Evolutionary conservation across 2,888 invertebrate species (phyloP), one percentile per base, ranked within the genome.

Genomic region (Acanthoscelides obtectus): DNA sequence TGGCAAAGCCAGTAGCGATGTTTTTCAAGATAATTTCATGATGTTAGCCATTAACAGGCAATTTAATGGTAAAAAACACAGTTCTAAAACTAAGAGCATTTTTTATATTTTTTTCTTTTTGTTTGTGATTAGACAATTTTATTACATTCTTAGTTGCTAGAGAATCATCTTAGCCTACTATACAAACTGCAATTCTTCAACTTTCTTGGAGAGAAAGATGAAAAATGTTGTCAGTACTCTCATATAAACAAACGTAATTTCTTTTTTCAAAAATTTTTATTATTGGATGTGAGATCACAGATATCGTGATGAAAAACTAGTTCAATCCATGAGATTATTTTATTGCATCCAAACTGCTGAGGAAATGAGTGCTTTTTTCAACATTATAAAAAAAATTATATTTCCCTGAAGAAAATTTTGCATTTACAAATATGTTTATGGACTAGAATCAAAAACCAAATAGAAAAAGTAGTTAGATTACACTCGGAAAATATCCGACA

Each of bases 71-170:
- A 72, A 74, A 74, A 75, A 77, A 78, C 73, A 74, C 74, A 72
- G 74, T 75, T 75, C 76, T 76, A 77, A 75, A 77, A 76, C 77
- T 78, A 77, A 76, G 74, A 72, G 74, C 70, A 74, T 76, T 75
- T 72, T 67, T 75, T 74, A 66, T 72, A 63, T 75, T 74, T 74
- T 76, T 76, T 76, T 75, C 74, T 74, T 73, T 73, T 77, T 71
- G 70, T 73, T 67, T 69, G 67, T 67, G 70, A 72, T 72, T 72
- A 71, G 72, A 73, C 74, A 66, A 72, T 72, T 19, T 68, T 64
- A 68, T 72, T 66, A 71, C 70, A 71, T 71, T 68, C 67, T 66
- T 75, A 75, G 70, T 65, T 69, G 72, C 65, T 73, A 72, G 71
- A 74, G 67, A 72, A 72, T 69, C 70, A 71, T 71, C 68, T 71